Base-by-base conservation (phyloP, 2,797 vertebrate genomes). In the Tapera naevia region DNA sequence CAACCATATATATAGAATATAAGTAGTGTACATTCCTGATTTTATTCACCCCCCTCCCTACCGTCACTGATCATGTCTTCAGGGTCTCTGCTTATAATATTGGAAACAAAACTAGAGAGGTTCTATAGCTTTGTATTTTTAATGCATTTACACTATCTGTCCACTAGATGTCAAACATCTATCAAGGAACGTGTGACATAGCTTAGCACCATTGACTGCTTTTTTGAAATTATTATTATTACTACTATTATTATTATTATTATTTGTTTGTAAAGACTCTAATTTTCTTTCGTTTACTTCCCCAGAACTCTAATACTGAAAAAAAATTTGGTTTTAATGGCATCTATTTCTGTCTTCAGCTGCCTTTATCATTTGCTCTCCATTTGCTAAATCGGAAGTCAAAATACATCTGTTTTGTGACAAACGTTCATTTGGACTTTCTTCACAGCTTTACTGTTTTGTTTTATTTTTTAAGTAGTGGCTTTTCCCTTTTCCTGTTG, bases 101-200 rank as follows among this genome's bases (percentile, higher is more conserved):
- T 2, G 7, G 46, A 37, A 57, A 25, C 17, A 56, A 41, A 86
- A 48, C 60, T 11, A 6, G 19, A 32, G 50, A 18, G 53, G 13
- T 56, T 35, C 9, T 46, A 35, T 45, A 43, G 58, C 48, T 2
- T 15, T 14, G 1, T 51, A 28, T 5, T 43, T 60, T 64, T 33
- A 19, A 54, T 45, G 72, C 78, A 24, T 53, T 95, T 93, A 43
- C 79, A 30, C 7, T 16, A 7, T 88, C 30, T 58, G 60, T 66
- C 96, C 97, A 96, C 95, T 94, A 97, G 97, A 83, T 98, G 97
- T 96, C 97, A 96, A 10, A 86, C 94, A 71, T 53, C 61, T 67
- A 87, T 95, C 94, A 91, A 89, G 72, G 95, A 79, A 80, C 37
- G 53, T 23, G 11, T 56, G 32, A 5, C 18, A 22, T 11, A 14